Base-by-base conservation (phyloP, 2,113 vertebrate genomes). In the Crotalus tigris region DNA sequence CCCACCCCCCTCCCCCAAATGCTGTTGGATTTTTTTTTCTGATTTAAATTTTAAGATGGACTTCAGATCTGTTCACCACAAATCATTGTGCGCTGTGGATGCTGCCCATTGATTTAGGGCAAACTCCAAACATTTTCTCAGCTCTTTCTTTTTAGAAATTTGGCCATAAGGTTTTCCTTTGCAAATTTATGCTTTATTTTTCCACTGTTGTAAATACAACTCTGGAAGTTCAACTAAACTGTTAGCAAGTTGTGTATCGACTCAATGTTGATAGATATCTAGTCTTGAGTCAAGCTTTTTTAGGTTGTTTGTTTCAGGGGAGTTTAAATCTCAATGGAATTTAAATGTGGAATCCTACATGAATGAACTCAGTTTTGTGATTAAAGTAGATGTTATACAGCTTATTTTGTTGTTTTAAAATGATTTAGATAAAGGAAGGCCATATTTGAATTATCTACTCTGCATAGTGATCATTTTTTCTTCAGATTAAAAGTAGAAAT, bases 401-500 rank as follows among this genome's bases (percentile, higher is more conserved):
- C 85, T 92, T 95, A 86, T 95, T 96, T 93, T 81, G 94, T 89
- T 33, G 2, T 44, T 81, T 44, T 81, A 4, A 81, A 81, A 81
- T 44, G 6, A 44, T 81, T 44, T 44, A 9, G 33, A 81, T 81
- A 81, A 95, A 93, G 94, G n/a, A 93, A 92, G 95, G 96, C 64
- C 95, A 94, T 94, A 64, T 12, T 24, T 54, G 2, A 46, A 17
- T 2, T 85, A 93, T 89, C 92, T 88, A 87, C 17, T n/a, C 17
- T 86, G 49, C 54, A 24, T 89, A n/a, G 85, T 53, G 91, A 92
- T 0, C 1, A 44, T 88, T 94, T 69, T 29, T 57, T 57, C 92
- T 91, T 24, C 93, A 94, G 94, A 92, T 44, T 4, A 81, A 90
- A 95, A 10, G 89, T 92, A 92, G 93, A 89, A 55, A 91, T 87